Evolutionary conservation across 2,888 invertebrate species (phyloP).

Genomic region (Petrophora chlorosata): DNA sequence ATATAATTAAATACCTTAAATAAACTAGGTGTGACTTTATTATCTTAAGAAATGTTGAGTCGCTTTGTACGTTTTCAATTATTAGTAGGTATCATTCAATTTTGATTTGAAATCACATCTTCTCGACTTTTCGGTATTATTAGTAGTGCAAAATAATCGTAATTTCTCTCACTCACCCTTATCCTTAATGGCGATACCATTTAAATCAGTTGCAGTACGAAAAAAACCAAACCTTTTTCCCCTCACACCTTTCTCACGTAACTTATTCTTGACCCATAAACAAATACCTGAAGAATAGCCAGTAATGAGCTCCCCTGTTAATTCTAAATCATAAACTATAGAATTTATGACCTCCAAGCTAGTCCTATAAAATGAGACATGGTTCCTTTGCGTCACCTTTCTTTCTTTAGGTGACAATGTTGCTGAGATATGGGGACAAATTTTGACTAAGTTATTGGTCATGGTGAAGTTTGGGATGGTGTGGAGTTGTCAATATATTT

Average conservation of each 20-base stretch:
- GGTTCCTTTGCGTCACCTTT: constrained; percentile 66
- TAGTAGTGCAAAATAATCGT: too few species aligned
- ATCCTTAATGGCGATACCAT: not conserved
- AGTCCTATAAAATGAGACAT: constrained; percentile 79
- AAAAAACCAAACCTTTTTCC: constrained; percentile 43
- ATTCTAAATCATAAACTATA: constrained; percentile 80
- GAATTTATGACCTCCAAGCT: constrained; percentile 70
- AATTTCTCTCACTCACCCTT: not conserved
- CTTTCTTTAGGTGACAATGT: constrained; percentile 62
- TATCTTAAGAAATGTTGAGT: too few species aligned
- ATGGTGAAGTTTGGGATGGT: constrained; percentile 42
- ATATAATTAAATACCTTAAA: too few species aligned
- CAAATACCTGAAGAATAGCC: constrained; percentile 77
- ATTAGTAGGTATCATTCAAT: too few species aligned
- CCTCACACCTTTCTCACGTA: constrained; percentile 69
- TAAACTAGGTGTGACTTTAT: too few species aligned
- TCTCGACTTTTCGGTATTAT: too few species aligned
- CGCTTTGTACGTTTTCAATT: too few species aligned
- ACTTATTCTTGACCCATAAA: constrained; percentile 80
- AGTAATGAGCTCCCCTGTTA: constrained; percentile 76
- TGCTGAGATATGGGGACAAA: constrained; percentile 73
- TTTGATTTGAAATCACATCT: too few species aligned
- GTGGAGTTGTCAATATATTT: constrained; percentile 41
- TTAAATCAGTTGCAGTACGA: constrained; percentile 7
- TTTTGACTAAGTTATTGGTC: constrained; percentile 55